phyloP scores from a whole-genome alignment of 2,888 invertebrate genomes.

The Glyphotaelius pellucidus region DNA sequence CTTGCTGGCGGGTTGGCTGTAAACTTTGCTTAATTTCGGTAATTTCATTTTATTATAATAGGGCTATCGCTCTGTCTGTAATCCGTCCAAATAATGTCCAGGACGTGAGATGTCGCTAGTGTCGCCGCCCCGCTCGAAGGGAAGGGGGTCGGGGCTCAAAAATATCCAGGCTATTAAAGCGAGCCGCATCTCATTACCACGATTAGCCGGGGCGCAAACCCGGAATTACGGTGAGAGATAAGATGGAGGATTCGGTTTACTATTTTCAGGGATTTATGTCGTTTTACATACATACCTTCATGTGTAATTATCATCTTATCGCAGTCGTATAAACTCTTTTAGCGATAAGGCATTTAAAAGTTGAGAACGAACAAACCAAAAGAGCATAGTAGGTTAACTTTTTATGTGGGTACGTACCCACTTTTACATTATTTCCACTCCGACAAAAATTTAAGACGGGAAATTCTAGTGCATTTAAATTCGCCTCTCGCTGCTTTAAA shows the following conservation, averaged over 20 bases:
- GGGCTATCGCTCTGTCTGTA: conserved; percentile 48
- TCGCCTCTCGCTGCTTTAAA: background rate
- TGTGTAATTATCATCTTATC: conserved; percentile 24
- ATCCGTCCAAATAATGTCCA: conserved; percentile 59
- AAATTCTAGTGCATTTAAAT: background rate
- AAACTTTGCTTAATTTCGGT: conserved; percentile 62
- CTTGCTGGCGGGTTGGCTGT: conserved; percentile 38
- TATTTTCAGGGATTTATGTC: conserved; percentile 43
- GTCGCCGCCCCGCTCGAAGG: background rate
- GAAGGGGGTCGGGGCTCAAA: conserved; percentile 22
- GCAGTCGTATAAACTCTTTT: conserved; percentile 16
- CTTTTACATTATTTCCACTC: background rate
- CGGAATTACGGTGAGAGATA: conserved; percentile 34
- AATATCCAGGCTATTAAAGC: conserved; percentile 54
- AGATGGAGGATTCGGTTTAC: conserved; percentile 50
- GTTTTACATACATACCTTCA: conserved; percentile 23
- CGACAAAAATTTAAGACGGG: background rate
- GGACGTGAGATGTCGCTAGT: conserved; percentile 62
- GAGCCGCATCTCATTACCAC: conserved; percentile 53
- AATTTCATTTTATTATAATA: conserved; percentile 60
- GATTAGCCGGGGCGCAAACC: conserved; percentile 46
- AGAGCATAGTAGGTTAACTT: background rate
- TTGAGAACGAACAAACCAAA: background rate
- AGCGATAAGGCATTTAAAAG: background rate
- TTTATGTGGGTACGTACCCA: background rate